These are phyloP conservation scores for Danio jaintianensis DNA, from an alignment of 2,797 vertebrate species.

Conservation along the genomic window DNA sequence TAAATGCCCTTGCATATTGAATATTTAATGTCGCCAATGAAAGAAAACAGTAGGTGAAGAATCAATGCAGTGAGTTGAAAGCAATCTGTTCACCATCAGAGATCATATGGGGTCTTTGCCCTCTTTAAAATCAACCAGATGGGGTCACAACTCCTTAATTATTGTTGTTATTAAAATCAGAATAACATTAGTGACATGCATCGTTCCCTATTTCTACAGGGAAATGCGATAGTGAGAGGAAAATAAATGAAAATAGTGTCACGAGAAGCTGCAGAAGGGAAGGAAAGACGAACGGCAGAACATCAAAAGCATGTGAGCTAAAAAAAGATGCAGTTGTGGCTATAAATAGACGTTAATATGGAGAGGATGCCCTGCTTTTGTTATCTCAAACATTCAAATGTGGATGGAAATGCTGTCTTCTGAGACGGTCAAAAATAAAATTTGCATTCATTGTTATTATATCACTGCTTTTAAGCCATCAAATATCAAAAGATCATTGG, in stretches of 20 bases:
- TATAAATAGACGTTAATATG: conserved; percentile 86
- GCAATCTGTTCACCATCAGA: conserved; percentile 74
- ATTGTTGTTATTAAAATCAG: conserved; percentile 61
- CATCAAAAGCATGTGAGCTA: conserved; percentile 86
- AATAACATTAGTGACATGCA: conserved; percentile 69
- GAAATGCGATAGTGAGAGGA: background rate
- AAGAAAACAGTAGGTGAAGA: conserved; percentile 79
- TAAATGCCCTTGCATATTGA: conserved; percentile 73
- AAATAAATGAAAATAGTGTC: conserved; percentile 59
- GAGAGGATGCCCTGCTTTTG: conserved; percentile 77
- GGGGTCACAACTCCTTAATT: conserved; percentile 69
- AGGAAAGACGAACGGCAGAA: conserved; percentile 80
- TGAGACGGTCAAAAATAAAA: background rate
- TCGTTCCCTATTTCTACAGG: background rate
- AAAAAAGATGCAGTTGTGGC: conserved; percentile 85
- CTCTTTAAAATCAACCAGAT: conserved; percentile 71
- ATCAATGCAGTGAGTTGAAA: conserved; percentile 81
- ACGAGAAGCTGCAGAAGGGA: conserved; percentile 72
- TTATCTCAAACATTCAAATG: conserved; percentile 72
- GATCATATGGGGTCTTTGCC: conserved; percentile 78
- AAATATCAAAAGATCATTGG: no score
- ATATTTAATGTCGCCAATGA: conserved; percentile 82
- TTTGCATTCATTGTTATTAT: background rate
- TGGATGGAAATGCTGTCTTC: conserved; percentile 51
- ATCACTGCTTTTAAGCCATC: background rate